Base-by-base conservation (phyloP, 2,797 vertebrate species). In the Glossophaga mutica region DNA sequence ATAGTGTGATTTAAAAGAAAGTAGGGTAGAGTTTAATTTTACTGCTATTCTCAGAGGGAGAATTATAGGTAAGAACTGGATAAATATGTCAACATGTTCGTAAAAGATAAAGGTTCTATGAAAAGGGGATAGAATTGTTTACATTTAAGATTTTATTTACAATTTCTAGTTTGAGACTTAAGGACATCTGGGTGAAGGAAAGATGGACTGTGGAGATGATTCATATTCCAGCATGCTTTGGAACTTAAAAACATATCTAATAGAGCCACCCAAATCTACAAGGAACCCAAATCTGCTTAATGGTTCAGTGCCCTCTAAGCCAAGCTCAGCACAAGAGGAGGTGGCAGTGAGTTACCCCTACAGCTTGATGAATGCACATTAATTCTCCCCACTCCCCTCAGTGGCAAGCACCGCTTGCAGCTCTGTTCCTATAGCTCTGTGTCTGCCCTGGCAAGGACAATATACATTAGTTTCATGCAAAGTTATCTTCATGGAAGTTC, bases 1-100 rank as follows among this genome's bases (percentile, higher is more conserved):
- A 74, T 70, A 67, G 14, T 88, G 42, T 86, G 82, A 94, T 91
- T 96, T 88, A 79, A 88, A 92, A 94, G 39, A 82, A 82, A 83
- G 24, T 37, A 88, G 50, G n/a, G 29, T 76, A 67, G 52, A 90
- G 90, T 95, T 77, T 74, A 86, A 55, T 26, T 96, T 96, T 67
- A 90, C 37, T 90, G 62, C 29, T 42, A 3, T 76, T 92, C 67
- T 87, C 77, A 62, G 32, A 89, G 52, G 57, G 78, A 85, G 21
- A 92, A 79, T 74, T 92, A 87, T 8, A 83, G 37, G 70, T 42
- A 84, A 85, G 71, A 73, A 68, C 22, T 73, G 37, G 32, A 29
- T 85, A 11, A 5, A 19, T 57, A 57, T 55, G 42, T 81, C 76
- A 87, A 52, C 82, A 29, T 78, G 55, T 87, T 89, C 37, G 39